Evolutionary conservation across 2,888 invertebrate species (phyloP), one percentile per base, ranked within the genome.

Genomic region (Phalera bucephala): DNA sequence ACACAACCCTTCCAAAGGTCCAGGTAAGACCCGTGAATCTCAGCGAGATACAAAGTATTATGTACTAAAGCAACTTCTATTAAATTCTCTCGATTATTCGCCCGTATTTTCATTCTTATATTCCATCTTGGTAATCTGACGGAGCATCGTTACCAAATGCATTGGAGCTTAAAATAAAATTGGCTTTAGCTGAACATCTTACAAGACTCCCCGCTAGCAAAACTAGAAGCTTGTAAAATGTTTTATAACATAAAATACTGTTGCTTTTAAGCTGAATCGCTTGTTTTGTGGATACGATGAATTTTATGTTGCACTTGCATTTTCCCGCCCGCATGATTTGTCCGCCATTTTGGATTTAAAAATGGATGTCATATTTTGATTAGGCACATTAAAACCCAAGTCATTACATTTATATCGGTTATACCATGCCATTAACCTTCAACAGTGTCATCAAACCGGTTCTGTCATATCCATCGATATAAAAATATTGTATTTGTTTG

Each of bases 161-260:
- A 49, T 35, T 44, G 44, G 27, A 49, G 52, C 54, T 42, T 52
- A 33, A 45, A 54, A 40, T 37, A 42, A 52, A 38, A 46, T 52
- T 55, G 38, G 30, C 40, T 41, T 12, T 29, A 37, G 36, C 41
- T 31, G 17, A 34, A 9, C 31, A 7, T 33, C 29, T 27, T 19
- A n/a, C n/a, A 10, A 6, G 21, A 17, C 30, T 11, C 14, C 21
- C 8, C 23, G 5, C 23, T n/a, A 11, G 28, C 28, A 12, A 3
- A 17, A 5, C 17, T 17, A 17, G 17, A 17, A 6, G 12, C 25
- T 25, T 12, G 9, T 15, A 28, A 28, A 28, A 28, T 15, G 3
- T 28, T 28, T 28, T 22, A 22, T n/a, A 9, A 1, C n/a, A 15
- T 1, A 12, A 28, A 28, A 28, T 28, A n/a, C n/a, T 12, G 14